Evolutionary conservation across 2,888 invertebrate species (phyloP), one percentile per base, ranked within the genome.

Genomic region (Drosophila parthenogenetica): DNA sequence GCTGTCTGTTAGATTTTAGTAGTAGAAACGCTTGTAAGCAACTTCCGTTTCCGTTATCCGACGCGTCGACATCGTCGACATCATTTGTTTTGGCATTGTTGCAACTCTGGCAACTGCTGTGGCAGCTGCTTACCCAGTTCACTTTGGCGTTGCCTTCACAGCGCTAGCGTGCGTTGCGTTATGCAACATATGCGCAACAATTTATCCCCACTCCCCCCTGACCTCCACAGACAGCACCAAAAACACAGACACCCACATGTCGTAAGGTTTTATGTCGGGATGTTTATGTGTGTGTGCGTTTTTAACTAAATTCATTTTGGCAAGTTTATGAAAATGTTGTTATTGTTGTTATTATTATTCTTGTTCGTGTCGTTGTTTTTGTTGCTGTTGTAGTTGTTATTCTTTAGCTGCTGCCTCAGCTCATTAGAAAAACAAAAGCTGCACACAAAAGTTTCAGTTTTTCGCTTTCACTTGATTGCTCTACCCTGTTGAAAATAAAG

Each of bases 341-440:
- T 77, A 63, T 60, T 64, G 58, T 19, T 54, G 35, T 37, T 69
- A 13, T 46, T 58, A 51, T 50, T 64, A 53, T 55, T 68, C 53
- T 64, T 72, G 39, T 51, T 59, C 43, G 51, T 59, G 46, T 42
- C 32, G 48, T 64, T 69, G 50, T 25, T 59, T 40, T 49, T 62
- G 35, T 5, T 60, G 37, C 14, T 64, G 55, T 7, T 62, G 64
- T 42, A 66, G 57, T 35, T 67, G 62, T 42, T 77, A 53, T 50
- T 46, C 46, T 35, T 43, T 19, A 32, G 54, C 16, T 57, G 68
- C 63, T 69, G 67, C 61, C 66, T 54, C 62, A 70, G 74, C 79
- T 83, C 80, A 87, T 83, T 87, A 85, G 77, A 60, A 77, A 71
- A 82, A 85, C 83, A 87, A 83, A 85, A 85, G 80, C 80, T 77